These are phyloP conservation scores for Orchestes rusci DNA, from an alignment of 2,888 invertebrate genomes.

Conservation along the genomic window DNA sequence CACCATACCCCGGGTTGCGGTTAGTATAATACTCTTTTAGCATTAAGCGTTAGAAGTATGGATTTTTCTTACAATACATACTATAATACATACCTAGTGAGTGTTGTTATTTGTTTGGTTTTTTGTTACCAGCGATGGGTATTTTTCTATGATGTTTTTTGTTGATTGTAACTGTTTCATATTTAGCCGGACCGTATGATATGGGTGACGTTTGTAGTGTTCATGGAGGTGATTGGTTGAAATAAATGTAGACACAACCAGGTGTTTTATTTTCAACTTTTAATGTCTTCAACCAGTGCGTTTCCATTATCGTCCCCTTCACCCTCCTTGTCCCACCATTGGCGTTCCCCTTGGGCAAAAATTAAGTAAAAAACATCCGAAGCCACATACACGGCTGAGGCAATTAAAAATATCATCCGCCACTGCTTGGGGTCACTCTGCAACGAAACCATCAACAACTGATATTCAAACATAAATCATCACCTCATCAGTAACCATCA, in stretches of 20 bases:
- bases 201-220: neutral
- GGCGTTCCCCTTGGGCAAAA: conserved; percentile 59
- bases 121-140: too few species aligned
- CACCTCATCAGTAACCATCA: conserved; percentile 64
- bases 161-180: neutral
- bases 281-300: too few species aligned
- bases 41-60: neutral
- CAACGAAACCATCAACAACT: neutral
- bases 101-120: too few species aligned
- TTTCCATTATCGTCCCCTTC: too few species aligned
- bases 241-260: conserved; percentile 1
- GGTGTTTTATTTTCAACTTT: too few species aligned
- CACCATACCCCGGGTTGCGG: too few species aligned
- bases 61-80: too few species aligned
- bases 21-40: too few species aligned
- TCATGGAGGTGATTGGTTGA: neutral
- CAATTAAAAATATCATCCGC: conserved; percentile 67
- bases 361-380: conserved; percentile 63
- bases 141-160: too few species aligned
- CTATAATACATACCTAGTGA: too few species aligned
- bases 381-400: conserved; percentile 61
- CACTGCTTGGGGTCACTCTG: conserved; percentile 60
- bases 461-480: too few species aligned
- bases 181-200: neutral
- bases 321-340: conserved; percentile 46